Base-by-base conservation (phyloP, 2,113 vertebrate genomes). In the Lamprotornis superbus region DNA sequence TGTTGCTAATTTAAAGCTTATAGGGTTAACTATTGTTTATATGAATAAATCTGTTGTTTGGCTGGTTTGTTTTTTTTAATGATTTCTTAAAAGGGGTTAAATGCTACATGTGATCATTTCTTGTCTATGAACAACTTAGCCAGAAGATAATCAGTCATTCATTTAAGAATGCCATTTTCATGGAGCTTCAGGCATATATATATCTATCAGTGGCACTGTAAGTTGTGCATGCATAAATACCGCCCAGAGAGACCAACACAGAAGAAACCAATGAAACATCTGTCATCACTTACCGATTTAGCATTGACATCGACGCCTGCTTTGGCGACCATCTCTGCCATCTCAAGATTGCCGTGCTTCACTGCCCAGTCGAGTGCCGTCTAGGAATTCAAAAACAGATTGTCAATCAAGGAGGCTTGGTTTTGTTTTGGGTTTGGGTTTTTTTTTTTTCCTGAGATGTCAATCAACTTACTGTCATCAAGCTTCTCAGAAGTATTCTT, bases 261-360 rank as follows among this genome's bases (percentile, higher is more conserved):
- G 93, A 90, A 95, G 61, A 79, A 94, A 97, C 97, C 93, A 97
- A 96, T 94, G 97, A 96, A 97, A 95, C 94, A 83, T 96, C 98
- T 98, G 97, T 98, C 97, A 96, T 96, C 97, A 96, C 98, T 98
- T 97, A 98, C 98, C 96, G 97, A 98, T 98, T 98, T 97, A 97
- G 96, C 96, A 96, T 97, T 98, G 98, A 98, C 97, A 95, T 98
- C 97, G 60, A 97, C 97, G 96, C 98, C 98, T 76, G 96, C 97
- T 95, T 96, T 96, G 95, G 98, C 88, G 96, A 98, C 98, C 97
- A 98, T 98, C 98, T 93, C 96, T 89, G 89, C 96, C 97, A 93
- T 97, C 95, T 97, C 96, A 87, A 96, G 96, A 97, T 91, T 78
- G 90, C 89, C 12, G 78, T 97, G 95, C 97, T 97, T 96, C 77